Percentiles rank a stretch among this genome's conserved stretches.
These are phyloP conservation scores for Machaerirhynchus nigripectus DNA, from an alignment of 2,113 vertebrate genomes.

Conservation along the genomic window DNA sequence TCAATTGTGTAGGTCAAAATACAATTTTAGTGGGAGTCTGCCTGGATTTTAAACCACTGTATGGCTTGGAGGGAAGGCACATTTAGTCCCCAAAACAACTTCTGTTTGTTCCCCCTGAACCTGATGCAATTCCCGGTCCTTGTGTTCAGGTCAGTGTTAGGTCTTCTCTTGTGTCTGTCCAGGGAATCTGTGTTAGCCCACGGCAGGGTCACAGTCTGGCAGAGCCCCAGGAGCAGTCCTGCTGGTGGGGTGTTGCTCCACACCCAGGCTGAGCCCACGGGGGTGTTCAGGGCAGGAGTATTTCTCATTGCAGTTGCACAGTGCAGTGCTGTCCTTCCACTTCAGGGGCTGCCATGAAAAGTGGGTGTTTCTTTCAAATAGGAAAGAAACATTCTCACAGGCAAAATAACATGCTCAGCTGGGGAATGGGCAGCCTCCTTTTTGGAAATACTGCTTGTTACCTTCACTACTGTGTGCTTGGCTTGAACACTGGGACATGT, in stretches of 20 bases:
- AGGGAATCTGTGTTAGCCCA: rapidly evolving
- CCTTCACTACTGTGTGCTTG: neutral
- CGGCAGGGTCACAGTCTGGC: neutral
- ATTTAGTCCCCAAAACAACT: neutral
- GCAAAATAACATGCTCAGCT: neutral
- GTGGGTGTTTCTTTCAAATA: neutral
- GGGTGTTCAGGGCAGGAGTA: neutral
- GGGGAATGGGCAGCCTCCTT: neutral
- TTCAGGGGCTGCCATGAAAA: neutral
- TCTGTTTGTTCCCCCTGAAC: neutral
- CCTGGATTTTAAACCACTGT: neutral
- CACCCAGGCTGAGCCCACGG: neutral
- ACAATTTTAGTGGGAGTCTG: neutral
- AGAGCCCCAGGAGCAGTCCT: neutral
- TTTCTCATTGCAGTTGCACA: neutral
- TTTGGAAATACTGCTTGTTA: neutral
- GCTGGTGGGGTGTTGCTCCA: neutral
- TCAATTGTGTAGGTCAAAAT: neutral
- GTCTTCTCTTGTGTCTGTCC: neutral
- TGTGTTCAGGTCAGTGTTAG: rapidly evolving
- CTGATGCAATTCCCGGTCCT: neutral
- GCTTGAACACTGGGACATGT: neutral
- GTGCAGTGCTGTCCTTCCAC: neutral
- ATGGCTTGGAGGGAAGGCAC: neutral
- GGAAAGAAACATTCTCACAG: neutral